Percentiles rank a stretch among this genome's conserved stretches.
phyloP scores from a whole-genome alignment of 2,888 invertebrate species.

The Serrognathus titanus region DNA sequence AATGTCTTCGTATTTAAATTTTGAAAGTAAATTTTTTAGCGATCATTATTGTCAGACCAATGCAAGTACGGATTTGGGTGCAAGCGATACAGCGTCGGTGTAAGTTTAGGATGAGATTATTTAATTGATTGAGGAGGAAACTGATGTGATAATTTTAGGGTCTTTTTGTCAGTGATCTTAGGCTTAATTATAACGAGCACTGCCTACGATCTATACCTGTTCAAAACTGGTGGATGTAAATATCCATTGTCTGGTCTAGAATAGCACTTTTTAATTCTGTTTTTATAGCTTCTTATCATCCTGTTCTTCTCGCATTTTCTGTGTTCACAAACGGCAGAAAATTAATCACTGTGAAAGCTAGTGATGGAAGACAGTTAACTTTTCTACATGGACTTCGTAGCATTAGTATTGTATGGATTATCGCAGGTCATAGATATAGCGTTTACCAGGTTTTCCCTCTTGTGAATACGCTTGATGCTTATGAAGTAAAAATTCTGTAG shows the following conservation, averaged over 20 bases:
- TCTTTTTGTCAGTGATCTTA: no score
- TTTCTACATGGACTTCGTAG: neutral
- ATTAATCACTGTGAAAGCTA: neutral
- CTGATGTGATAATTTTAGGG: no score
- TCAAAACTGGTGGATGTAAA: no score
- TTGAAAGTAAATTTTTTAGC: neutral
- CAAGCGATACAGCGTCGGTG: neutral
- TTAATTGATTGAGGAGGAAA: no score
- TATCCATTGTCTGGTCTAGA: no score
- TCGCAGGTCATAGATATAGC: neutral
- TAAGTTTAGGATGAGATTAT: neutral
- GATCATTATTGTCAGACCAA: neutral
- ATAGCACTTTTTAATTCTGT: neutral
- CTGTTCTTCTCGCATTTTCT: constrained; percentile 10
- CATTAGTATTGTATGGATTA: constrained; percentile 1
- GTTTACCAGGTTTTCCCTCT: neutral
- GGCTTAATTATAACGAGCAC: no score
- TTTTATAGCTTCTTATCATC: constrained; percentile 23
- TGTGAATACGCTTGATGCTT: neutral
- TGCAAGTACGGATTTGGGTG: neutral
- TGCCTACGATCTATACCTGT: no score
- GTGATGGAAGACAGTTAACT: neutral
- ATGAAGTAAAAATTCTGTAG: no score
- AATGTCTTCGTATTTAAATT: constrained; percentile 1
- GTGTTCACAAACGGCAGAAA: constrained; percentile 1